Conservation (phyloP, 2,797 vertebrate genomes). For the Mastacembelus armatus region DNA sequence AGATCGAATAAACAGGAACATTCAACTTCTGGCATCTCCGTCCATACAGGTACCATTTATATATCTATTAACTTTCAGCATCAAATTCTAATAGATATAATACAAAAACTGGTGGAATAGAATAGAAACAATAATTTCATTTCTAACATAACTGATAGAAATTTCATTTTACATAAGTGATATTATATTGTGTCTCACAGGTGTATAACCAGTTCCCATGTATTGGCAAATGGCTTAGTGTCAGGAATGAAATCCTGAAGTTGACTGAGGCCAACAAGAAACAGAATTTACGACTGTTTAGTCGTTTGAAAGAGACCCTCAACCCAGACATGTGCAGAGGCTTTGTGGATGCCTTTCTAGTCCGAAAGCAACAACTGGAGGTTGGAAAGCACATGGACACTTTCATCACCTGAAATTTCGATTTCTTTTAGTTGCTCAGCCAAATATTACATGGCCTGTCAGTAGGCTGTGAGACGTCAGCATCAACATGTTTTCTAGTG, state of each 20-base stretch:
- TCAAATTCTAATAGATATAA: too few species aligned
- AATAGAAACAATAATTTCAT: too few species aligned
- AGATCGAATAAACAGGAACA: neutral
- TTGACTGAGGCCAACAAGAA: neutral
- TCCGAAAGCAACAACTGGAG: constrained; percentile 34
- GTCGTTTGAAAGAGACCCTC: constrained; percentile 47
- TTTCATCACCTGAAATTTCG: too few species aligned
- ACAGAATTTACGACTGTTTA: constrained; percentile 14
- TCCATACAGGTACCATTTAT: constrained; percentile 43
- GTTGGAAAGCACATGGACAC: constrained; percentile 16
- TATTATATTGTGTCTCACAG: too few species aligned
- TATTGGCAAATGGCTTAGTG: constrained; percentile 3
- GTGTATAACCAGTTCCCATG: constrained; percentile 45
- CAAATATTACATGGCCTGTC: too few species aligned
- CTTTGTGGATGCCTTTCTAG: constrained; percentile 53
- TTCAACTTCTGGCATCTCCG: neutral
- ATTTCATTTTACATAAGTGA: too few species aligned
- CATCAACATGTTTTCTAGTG: too few species aligned
- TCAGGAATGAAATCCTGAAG: accelerated
- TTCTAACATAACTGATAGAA: too few species aligned
- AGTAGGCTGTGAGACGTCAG: too few species aligned
- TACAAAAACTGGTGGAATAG: too few species aligned
- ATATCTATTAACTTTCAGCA: too few species aligned
- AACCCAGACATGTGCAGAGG: constrained; percentile 54
- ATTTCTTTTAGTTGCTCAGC: too few species aligned